Evolutionary conservation across 2,113 vertebrate species (phyloP), one percentile per base, ranked within the genome.

Genomic region (Nestor notabilis): DNA sequence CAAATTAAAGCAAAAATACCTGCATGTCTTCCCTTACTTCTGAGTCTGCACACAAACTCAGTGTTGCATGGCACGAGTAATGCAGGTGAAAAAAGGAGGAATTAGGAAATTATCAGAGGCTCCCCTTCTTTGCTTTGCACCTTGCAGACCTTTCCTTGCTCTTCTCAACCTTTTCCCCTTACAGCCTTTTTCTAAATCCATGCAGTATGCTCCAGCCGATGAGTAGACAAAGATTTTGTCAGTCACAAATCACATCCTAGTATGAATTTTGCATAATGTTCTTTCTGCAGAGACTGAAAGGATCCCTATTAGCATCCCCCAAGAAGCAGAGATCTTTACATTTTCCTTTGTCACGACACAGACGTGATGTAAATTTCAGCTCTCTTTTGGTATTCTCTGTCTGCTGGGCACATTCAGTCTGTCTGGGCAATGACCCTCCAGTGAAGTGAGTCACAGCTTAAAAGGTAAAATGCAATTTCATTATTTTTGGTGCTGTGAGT

Each of bases 371-470:
- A 91, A 82, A 90, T 87, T 89, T 78, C 41, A 41, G 27, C 41
- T 87, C 49, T 25, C 7, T 81, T 89, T 76, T 72, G 69, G 56
- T 87, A 91, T 95, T 93, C 88, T 93, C 37, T 91, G 86, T 81
- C 90, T 91, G 86, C 74, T 64, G 63, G 90, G 70, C 77, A 85
- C 47, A 94, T 87, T 93, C 90, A 87, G 90, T 66, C 77, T 92
- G 94, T 95, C 92, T 96, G 92, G 88, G 83, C 89, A 82, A 55
- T 74, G 92, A 95, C 96, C 83, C 87, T 92, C 94, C 14, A 87
- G 77, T 49, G 35, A 76, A 95, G 69, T 91, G 95, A 96, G 74
- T 97, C 95, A 97, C 64, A 82, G 83, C 74, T 92, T 95, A 64
- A 83, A 92, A 94, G 78, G 61, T 95, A 96, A 70, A 91, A 93